Percentiles rank a stretch among this genome's conserved stretches.
Evolutionary conservation across 1,140 invertebrate genomes (phyloP).

Genomic region (Caenorhabditis brenneri): DNA sequence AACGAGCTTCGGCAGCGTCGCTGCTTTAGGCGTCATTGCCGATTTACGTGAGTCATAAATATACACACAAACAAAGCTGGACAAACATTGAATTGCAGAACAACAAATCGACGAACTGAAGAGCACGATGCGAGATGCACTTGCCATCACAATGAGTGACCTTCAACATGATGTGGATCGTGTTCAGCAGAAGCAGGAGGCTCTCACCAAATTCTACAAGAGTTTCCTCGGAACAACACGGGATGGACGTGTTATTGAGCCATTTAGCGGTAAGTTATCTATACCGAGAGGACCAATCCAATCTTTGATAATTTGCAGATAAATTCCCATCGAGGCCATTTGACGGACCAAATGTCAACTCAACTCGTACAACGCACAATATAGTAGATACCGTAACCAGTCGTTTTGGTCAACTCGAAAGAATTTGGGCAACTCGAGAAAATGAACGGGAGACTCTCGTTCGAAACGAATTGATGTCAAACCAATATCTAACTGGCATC

Average conservation of each 20-base stretch:
- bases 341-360: constrained; percentile 2
- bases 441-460: background rate
- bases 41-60: constrained; percentile 12
- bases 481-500: background rate
- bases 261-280: background rate
- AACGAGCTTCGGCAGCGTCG: background rate
- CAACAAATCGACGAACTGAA: constrained; percentile 29
- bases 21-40: background rate
- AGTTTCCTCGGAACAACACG: background rate
- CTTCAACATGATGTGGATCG: constrained; percentile 24
- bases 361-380: background rate
- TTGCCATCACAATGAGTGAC: background rate
- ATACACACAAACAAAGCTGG: background rate
- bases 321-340: constrained; percentile 7
- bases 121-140: constrained; percentile 31
- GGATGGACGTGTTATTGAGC: background rate
- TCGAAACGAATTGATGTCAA: background rate
- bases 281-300: too few relatives aligned
- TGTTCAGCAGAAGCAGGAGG: background rate
- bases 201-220: background rate
- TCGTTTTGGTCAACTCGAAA: background rate
- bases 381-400: background rate
- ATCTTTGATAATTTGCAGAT: background rate
- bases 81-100: constrained; percentile 18
- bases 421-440: background rate